phyloP scores from a whole-genome alignment of 2,113 vertebrate species.

The Pan troglodytes region DNA sequence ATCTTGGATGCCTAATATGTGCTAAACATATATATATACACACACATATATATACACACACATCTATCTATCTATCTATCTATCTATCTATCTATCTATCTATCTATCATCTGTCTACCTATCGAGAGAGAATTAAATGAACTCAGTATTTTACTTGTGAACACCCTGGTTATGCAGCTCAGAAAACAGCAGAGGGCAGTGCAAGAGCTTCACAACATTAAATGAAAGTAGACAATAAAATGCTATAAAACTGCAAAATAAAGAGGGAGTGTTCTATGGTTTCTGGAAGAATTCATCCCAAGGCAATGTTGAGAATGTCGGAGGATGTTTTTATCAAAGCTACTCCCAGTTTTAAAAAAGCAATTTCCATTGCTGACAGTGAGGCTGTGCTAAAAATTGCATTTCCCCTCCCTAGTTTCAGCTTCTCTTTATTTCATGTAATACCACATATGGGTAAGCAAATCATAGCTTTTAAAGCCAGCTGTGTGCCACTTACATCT shows the following conservation, averaged over 20 bases:
- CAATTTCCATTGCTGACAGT: conserved; percentile 14
- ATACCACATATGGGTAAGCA: conserved; percentile 21
- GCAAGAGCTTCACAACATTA: neutral
- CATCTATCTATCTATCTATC: too few relatives aligned
- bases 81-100: too few relatives aligned
- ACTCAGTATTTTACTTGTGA: neutral
- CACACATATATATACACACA: too few relatives aligned
- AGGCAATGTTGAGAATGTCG: conserved; percentile 25
- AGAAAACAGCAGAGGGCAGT: conserved; percentile 80
- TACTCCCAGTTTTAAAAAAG: conserved; percentile 47
- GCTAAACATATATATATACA: neutral
- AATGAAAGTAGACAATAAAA: conserved; percentile 24
- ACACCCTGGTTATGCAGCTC: neutral
- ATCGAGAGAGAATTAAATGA: neutral
- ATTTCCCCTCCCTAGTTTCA: neutral
- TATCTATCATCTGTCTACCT: too few relatives aligned
- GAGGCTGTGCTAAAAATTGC: conserved; percentile 44
- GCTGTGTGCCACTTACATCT: conserved; percentile 61
- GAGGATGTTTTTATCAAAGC: conserved; percentile 56
- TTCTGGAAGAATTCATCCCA: conserved; percentile 55
- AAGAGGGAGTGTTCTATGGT: neutral
- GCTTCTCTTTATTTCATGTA: neutral
- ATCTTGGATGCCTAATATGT: neutral
- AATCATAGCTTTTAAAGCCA: conserved; percentile 47
- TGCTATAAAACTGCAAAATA: conserved; percentile 23